Percentiles rank a stretch among this genome's conserved stretches.
phyloP scores from a whole-genome alignment of 2,888 invertebrate genomes.

The Eilema caniola region DNA sequence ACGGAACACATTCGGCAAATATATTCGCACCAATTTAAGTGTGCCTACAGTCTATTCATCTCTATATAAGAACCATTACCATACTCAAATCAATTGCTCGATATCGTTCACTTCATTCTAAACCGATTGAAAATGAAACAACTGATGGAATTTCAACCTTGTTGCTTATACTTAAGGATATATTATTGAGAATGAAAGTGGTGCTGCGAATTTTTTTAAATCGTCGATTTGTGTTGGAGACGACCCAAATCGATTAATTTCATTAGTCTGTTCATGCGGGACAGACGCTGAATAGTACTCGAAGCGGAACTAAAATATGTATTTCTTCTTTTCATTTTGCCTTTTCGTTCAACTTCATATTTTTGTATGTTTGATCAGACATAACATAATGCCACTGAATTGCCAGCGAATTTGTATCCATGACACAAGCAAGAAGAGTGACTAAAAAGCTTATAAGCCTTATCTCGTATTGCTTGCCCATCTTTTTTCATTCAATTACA shows the following conservation, averaged over 20 bases:
- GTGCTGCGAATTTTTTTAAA: conserved; percentile 39
- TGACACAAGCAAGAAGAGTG: too few relatives aligned
- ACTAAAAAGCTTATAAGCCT: too few relatives aligned
- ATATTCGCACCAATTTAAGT: conserved; percentile 45
- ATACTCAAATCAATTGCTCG: conserved; percentile 62
- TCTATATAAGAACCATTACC: conserved; percentile 63
- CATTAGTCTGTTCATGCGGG: conserved; percentile 65
- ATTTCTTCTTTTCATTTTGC: conserved; percentile 17
- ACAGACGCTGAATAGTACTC: conserved; percentile 37
- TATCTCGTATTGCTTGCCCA: background rate
- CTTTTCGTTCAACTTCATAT: background rate
- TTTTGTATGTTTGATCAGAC: background rate
- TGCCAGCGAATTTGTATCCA: background rate
- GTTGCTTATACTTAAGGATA: conserved; percentile 26
- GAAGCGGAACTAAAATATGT: conserved; percentile 35
- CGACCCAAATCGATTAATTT: conserved; percentile 72
- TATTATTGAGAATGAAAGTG: conserved; percentile 30
- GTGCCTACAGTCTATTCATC: conserved; percentile 49
- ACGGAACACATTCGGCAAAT: conserved; percentile 36
- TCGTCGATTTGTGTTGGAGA: conserved; percentile 54
- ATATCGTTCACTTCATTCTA: conserved; percentile 51
- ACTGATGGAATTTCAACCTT: conserved; percentile 40
- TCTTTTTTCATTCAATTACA: too few relatives aligned
- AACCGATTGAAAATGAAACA: conserved; percentile 33
- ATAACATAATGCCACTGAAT: background rate